Conservation (phyloP, 2,797 vertebrate species). For the Mormyrus proboscirostris region DNA sequence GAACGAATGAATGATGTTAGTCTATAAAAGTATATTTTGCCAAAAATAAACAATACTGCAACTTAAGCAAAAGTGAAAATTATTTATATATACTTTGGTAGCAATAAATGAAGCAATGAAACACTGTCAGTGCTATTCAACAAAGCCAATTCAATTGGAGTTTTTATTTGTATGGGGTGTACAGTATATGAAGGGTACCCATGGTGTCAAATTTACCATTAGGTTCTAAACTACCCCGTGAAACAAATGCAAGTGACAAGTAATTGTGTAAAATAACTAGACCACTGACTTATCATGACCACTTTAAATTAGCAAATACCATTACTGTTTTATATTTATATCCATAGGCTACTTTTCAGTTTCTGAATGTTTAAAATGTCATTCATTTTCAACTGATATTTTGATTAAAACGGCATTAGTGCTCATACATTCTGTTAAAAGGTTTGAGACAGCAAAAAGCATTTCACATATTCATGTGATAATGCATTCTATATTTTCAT, state of each 20-base stretch:
- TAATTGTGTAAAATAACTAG: not conserved
- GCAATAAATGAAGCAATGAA: not conserved
- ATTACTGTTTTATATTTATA: not conserved
- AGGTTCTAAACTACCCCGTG: not conserved
- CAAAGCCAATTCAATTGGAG: not conserved
- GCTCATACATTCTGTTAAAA: not conserved
- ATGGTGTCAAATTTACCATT: not conserved
- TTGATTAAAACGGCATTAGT: not conserved
- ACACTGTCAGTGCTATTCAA: not conserved
- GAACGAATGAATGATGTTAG: not conserved
- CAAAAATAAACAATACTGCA: not conserved
- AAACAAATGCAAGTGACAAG: not conserved
- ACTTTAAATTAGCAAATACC: not conserved
- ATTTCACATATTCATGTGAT: not conserved
- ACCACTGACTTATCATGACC: not conserved
- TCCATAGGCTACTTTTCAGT: not conserved
- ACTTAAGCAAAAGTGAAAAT: not conserved
- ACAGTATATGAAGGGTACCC: not conserved
- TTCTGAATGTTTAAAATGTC: not conserved
- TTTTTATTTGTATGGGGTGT: not conserved
- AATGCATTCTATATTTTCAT: not conserved
- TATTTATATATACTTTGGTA: not conserved
- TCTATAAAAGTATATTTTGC: not conserved
- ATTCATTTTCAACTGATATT: not conserved
- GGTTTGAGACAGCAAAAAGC: not conserved